Evolutionary conservation across 2,113 vertebrate genomes (phyloP), one percentile per base, ranked within the genome.

Genomic region (Salminus brasiliensis): DNA sequence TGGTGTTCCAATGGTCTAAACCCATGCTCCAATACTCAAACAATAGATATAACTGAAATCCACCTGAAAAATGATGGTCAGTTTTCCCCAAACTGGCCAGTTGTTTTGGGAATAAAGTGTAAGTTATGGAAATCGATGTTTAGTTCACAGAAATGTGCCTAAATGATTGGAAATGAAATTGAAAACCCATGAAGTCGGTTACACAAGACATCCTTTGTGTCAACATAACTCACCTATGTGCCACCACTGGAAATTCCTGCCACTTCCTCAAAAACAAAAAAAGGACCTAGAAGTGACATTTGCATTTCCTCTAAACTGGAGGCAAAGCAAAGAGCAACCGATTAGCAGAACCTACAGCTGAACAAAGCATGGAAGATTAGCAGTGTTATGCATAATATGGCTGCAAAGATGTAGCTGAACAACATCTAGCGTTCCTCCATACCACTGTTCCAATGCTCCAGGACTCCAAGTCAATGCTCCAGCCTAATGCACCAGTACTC

Each of bases 301-400:
- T 72, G 34, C n/a, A 29, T 73, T 79, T 79, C 69, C 76, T 62
- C 68, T 62, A 12, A 47, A 69, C 16, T 60, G 10, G 9, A 52
- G 34, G 6, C 23, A 32, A 15, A 27, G 5, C 7, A 47, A 57
- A 43, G 25, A 43, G 25, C 5, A 5, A 11, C 11, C 52, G 41
- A 27, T 29, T 76, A 41, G 29, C 23, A 76, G 45, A 76, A 76
- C 21, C 16, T 5, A 0, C n/a, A 45, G 59, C 73, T 65, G 5
- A 62, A 47, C 57, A 62, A 34, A 45, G 29, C 18, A 21, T 23
- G 18, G 9, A 5, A 15, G 57, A 23, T 60, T 16, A 5, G 5
- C 52, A 55, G 9, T 72, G 34, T 1, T 5, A 23, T 49, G 3
- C 0, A 32, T 4, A 3, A 6, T 21, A 41, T 5, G 25, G 16